Evolutionary conservation across 2,797 vertebrate genomes (phyloP), one percentile per base, ranked within the genome.

Genomic region (Corythornis leucogaster): DNA sequence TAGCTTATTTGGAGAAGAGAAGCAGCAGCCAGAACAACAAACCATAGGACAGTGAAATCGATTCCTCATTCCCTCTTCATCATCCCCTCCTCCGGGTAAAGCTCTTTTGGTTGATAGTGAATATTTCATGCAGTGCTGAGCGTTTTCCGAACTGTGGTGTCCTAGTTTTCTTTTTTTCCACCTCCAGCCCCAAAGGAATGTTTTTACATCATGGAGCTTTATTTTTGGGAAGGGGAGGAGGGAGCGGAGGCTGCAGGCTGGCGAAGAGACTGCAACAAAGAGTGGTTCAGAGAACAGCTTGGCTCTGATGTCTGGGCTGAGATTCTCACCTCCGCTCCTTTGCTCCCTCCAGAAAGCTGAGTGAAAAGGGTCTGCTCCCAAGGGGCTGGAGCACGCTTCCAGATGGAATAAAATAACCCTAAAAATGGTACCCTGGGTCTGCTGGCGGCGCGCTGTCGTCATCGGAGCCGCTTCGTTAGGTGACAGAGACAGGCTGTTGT

Each of bases 81-180:
- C 88, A 81, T 81, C 74, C 81, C 85, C 88, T 96, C 95, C 94
- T 96, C 92, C 73, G 95, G 95, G 92, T 97, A 96, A 95, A 96
- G 94, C 96, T 96, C 92, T 90, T 96, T 96, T 15, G 1, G 90
- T 94, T 94, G 95, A 95, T 96, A 96, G 95, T 95, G 95, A 96
- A 96, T 97, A 97, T 96, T 96, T 97, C 95, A 96, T 96, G 96
- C 93, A 87, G 93, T 92, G 85, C 92, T 94, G 95, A 94, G 94
- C 54, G 2, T 94, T 97, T 96, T 92, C 95, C 9, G 1, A 96
- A 95, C 82, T 85, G 89, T 92, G 87, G 38, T 95, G 96, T 96
- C 96, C 96, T 96, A 97, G 82, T 96, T 96, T 50, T 50, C 26
- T 50, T 50, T 33, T 96, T 96, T 94, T 89, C 94, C 92, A 93